A percentile compares a stretch with the other conserved stretches of the same genome.
Conservation (phyloP, 2,888 invertebrate species). For the Augiades crinisus region DNA sequence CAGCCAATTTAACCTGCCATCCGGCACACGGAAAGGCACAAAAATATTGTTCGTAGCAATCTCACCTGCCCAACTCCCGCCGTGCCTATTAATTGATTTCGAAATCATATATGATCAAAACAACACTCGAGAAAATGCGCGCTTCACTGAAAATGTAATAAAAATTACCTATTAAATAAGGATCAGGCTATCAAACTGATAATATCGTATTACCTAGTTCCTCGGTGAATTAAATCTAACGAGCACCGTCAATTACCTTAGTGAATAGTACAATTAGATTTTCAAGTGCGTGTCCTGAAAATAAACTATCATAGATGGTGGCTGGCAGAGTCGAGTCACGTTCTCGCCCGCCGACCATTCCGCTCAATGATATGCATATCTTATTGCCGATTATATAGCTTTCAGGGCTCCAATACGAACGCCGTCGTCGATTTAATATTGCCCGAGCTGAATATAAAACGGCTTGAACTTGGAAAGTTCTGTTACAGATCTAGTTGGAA, state of each 20-base stretch:
- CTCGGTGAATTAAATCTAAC: neutral
- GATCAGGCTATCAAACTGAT: no score
- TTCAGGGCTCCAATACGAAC: constrained; percentile 15
- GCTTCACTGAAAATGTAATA: no score
- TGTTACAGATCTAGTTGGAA: neutral
- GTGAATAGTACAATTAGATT: neutral
- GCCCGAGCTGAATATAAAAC: constrained; percentile 1
- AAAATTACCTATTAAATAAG: no score
- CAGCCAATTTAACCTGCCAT: no score
- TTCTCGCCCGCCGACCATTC: constrained; percentile 8
- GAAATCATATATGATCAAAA: no score
- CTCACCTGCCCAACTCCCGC: no score
- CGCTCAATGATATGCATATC: constrained; percentile 19
- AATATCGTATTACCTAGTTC: neutral
- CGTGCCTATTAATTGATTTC: no score
- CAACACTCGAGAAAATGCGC: no score
- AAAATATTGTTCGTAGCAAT: no score
- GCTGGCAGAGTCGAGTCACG: constrained; percentile 14
- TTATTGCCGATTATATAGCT: constrained; percentile 24
- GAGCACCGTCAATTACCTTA: neutral
- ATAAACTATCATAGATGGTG: neutral
- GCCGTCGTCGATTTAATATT: constrained; percentile 16
- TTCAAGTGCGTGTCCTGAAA: neutral
- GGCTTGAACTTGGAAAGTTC: neutral
- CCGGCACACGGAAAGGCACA: no score